Evolutionary conservation across 2,888 invertebrate genomes (phyloP).

Genomic region (Herminia tarsipennalis): DNA sequence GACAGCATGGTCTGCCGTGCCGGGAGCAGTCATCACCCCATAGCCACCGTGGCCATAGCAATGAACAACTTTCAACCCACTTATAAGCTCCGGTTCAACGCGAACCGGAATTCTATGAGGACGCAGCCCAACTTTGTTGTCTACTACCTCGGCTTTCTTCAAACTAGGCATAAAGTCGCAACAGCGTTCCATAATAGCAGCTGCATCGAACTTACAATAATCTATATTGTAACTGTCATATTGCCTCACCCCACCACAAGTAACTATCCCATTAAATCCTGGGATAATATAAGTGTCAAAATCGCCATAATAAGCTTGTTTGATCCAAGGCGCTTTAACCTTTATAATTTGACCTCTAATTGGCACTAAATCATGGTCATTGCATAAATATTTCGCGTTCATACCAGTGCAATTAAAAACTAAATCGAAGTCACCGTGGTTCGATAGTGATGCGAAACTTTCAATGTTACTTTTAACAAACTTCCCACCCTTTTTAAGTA

Average conservation of each 20-base stretch:
- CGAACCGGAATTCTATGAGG: constrained; percentile 92
- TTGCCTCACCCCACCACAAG: constrained; percentile 94
- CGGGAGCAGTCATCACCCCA: constrained; percentile 95
- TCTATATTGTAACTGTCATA: constrained; percentile 90
- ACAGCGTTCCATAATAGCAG: constrained; percentile 92
- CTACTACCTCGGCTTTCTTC: constrained; percentile 84
- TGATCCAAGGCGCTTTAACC: constrained; percentile 95
- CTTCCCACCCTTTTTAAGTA: constrained; percentile 85
- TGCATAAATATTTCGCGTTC: constrained; percentile 91
- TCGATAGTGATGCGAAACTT: constrained; percentile 86
- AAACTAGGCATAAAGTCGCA: constrained; percentile 90
- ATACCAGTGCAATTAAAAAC: constrained; percentile 95
- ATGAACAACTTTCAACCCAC: constrained; percentile 89
- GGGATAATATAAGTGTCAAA: constrained; percentile 95
- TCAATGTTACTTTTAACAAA: constrained; percentile 85
- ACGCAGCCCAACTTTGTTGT: constrained; percentile 91
- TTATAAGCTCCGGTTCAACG: constrained; percentile 88
- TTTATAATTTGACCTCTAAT: constrained; percentile 94
- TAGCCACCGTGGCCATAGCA: constrained; percentile 98
- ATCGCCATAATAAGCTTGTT: constrained; percentile 94
- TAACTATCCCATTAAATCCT: constrained; percentile 88
- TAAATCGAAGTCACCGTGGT: constrained; percentile 90
- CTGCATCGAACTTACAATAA: constrained; percentile 89
- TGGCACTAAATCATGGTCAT: constrained; percentile 91
- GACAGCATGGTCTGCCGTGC: constrained; percentile 92